Conservation (phyloP, 2,888 invertebrate genomes). For the Anagyrus pseudococci region DNA sequence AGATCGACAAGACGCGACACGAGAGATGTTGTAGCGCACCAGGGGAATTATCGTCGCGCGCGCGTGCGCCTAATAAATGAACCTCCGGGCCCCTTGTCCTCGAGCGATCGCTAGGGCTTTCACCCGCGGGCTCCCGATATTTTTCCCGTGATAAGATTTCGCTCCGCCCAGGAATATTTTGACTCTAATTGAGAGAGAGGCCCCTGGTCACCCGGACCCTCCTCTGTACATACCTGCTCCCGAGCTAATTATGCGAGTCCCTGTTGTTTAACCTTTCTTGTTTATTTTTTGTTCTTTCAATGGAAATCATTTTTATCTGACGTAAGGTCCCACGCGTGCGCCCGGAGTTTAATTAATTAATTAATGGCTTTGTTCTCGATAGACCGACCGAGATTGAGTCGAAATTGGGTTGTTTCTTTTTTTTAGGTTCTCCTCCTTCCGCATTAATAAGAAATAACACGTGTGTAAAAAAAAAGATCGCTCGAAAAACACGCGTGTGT, state of each 20-base stretch:
- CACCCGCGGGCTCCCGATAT: constrained; percentile 17
- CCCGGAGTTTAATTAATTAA: too few species aligned
- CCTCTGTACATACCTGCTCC: neutral
- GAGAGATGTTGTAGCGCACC: neutral
- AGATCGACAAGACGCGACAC: neutral
- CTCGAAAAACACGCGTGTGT: too few species aligned
- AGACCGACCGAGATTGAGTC: too few species aligned
- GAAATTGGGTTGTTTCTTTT: too few species aligned
- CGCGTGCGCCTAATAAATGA: constrained; percentile 22
- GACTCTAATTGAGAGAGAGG: constrained; percentile 32
- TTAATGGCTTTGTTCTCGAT: too few species aligned
- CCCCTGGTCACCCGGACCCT: neutral
- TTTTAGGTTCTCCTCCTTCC: too few species aligned
- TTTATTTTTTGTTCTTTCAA: too few species aligned
- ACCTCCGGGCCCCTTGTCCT: constrained; percentile 5
- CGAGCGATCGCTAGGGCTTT: constrained; percentile 7
- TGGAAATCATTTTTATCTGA: too few species aligned
- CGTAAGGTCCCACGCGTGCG: too few species aligned
- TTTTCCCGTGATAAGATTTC: constrained; percentile 27
- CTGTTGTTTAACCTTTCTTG: too few species aligned
- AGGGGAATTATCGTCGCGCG: neutral
- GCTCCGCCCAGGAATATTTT: constrained; percentile 6
- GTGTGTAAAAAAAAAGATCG: too few species aligned
- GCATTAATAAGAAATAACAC: too few species aligned
- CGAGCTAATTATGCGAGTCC: neutral